Base-by-base conservation (phyloP, 2,113 vertebrate genomes). In the Scomber japonicus region DNA sequence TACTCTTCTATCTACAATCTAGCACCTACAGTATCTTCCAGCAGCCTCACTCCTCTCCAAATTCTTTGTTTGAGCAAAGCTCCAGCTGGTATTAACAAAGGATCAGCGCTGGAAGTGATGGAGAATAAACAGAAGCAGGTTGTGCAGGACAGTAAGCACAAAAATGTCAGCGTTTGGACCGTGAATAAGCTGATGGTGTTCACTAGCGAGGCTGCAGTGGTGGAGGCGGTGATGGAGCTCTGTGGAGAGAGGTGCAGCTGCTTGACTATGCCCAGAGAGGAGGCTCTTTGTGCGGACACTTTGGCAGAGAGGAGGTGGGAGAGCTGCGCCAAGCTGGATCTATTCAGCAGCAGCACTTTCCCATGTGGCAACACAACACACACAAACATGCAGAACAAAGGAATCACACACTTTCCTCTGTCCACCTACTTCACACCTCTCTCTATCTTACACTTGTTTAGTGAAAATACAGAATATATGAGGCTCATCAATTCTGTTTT, bases 201-300 rank as follows among this genome's bases (percentile, higher is more conserved):
- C 59, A 9, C 61, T 15, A 48, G 72, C 55, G 68, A 54, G 46
- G 68, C 45, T 21, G 70, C 46, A 45, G 70, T 5, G 27, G 30
- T 45, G 48, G 51, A 50, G 49, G 45, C 27, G 24, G 71, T 8
- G 63, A 19, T 19, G 62, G 5, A 40, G 81, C 67, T 59, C 54
- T 30, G 74, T 27, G 54, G 17, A 13, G 73, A 61, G 67, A 30
- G 51, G 65, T 74, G 40, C 76, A 63, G 71, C 81, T 35, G 72
- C 57, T 68, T 7, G 21, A 24, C 50, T 24, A 2, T 44, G 49
- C 80, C 82, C 77, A 71, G 63, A 80, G 79, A 91, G 71, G 81
- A 80, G 81, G 57, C 82, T 79, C 89, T 89, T 84, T 93, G 89
- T 90, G 85, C 11, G 27, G 76, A 59, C 63, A 54, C 87, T 83